Evolutionary conservation across 2,113 vertebrate genomes (phyloP).

Genomic region (Romanogobio albipinnatus): DNA sequence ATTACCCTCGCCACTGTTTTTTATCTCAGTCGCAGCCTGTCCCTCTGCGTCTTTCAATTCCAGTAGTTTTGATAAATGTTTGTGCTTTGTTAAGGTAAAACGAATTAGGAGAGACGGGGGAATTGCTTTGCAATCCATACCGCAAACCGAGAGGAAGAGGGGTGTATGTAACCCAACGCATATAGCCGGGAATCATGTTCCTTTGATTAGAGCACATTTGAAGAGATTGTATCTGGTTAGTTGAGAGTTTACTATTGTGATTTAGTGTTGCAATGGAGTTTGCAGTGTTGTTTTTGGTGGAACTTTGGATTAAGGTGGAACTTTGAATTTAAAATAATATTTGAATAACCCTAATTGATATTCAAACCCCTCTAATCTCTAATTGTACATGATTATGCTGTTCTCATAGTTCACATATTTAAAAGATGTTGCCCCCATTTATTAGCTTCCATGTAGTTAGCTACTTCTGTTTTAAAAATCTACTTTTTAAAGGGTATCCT

Average conservation of each 20-base stretch:
- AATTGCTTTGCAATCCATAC: slow-evolving; percentile 9
- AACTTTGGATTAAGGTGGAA: not conserved
- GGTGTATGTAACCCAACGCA: not conserved
- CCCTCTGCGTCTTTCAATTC: slow-evolving; percentile 43
- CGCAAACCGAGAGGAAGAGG: not conserved
- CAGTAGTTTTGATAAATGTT: slow-evolving; percentile 43
- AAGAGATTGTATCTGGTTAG: not conserved
- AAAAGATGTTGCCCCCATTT: no score
- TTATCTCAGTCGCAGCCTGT: slow-evolving; percentile 20
- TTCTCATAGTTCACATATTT: no score
- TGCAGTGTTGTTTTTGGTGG: not conserved
- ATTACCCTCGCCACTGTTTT: slow-evolving; percentile 37
- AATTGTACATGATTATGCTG: no score
- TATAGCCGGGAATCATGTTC: not conserved
- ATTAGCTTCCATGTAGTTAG: no score
- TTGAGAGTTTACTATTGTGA: not conserved
- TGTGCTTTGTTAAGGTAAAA: slow-evolving; percentile 38
- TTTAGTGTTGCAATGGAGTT: not conserved
- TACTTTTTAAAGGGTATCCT: not conserved
- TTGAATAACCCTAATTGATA: no score
- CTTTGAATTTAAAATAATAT: no score
- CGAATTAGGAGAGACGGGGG: slow-evolving; percentile 34
- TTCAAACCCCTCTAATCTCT: no score
- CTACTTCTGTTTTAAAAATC: not conserved
- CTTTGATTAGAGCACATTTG: slow-evolving; percentile 11